Conservation (phyloP, 1,140 invertebrate genomes). For the Manduca sexta region DNA sequence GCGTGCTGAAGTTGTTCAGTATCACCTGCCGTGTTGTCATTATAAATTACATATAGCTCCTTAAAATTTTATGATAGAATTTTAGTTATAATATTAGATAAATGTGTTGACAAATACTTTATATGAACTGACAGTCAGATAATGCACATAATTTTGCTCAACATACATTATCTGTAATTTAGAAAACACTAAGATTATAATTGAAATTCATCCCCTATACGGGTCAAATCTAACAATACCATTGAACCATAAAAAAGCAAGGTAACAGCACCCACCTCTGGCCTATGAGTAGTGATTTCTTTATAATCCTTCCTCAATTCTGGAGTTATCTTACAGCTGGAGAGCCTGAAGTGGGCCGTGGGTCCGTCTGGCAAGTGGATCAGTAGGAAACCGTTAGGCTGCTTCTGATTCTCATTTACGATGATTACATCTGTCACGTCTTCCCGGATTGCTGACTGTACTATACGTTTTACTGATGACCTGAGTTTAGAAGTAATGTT, state of each 20-base stretch:
- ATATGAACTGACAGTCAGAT: too few relatives aligned
- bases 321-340: conserved; percentile 87
- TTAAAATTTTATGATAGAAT: too few relatives aligned
- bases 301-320: conserved; percentile 84
- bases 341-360: conserved; percentile 90
- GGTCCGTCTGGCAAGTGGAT: conserved; percentile 97
- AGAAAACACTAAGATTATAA: too few relatives aligned
- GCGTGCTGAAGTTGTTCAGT: conserved; percentile 96
- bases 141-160: too few relatives aligned
- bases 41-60: too few relatives aligned
- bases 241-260: too few relatives aligned
- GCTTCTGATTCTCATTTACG: conserved; percentile 93
- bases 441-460: conserved; percentile 84
- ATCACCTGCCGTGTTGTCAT: too few relatives aligned
- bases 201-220: too few relatives aligned
- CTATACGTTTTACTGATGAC: conserved; percentile 94
- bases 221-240: too few relatives aligned
- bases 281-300: conserved; percentile 88
- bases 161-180: too few relatives aligned
- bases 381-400: conserved; percentile 93
- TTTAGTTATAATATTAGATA: too few relatives aligned
- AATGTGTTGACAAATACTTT: too few relatives aligned
- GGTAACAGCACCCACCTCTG: conserved; percentile 77
- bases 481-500: conserved; percentile 42
- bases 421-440: conserved; percentile 93